Percentiles rank a stretch among this genome's conserved stretches.
These are phyloP conservation scores for Micromesistius poutassou DNA, from an alignment of 2,797 vertebrate species.

Conservation along the genomic window DNA sequence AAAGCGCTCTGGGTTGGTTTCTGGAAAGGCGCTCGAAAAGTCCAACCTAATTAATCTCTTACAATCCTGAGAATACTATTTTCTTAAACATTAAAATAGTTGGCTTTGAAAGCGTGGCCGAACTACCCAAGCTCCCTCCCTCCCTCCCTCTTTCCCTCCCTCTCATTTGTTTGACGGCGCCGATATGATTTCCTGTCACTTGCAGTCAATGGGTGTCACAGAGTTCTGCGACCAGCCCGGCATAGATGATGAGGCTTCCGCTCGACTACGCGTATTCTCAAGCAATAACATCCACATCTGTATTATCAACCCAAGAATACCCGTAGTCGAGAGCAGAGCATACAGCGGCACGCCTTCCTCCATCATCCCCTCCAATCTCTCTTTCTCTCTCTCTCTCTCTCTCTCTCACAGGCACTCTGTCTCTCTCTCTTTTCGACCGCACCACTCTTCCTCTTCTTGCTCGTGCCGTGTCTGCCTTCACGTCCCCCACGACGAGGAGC, in stretches of 20 bases:
- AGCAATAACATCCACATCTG: conserved; percentile 77
- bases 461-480: neutral
- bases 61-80: neutral
- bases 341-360: conserved; percentile 35
- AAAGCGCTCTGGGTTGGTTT: neutral
- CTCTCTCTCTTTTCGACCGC: neutral
- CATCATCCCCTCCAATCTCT: conserved; percentile 17
- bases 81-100: conserved; percentile 31
- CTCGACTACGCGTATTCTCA: conserved; percentile 78
- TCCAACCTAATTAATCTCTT: conserved; percentile 1
- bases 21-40: neutral
- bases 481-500: neutral
- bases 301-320: conserved; percentile 79
- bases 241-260: conserved; percentile 58
- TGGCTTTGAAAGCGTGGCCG: conserved; percentile 36
- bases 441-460: neutral
- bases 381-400: too few species aligned
- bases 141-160: neutral
- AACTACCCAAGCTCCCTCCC: conserved; percentile 18
- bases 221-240: conserved; percentile 40
- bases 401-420: too few species aligned
- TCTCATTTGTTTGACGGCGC: conserved; percentile 13
- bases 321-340: conserved; percentile 72
- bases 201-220: conserved; percentile 11
- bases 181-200: conserved; percentile 10